These are phyloP conservation scores for Pangasius djambal DNA, from an alignment of 2,797 vertebrate genomes.

Conservation along the genomic window DNA sequence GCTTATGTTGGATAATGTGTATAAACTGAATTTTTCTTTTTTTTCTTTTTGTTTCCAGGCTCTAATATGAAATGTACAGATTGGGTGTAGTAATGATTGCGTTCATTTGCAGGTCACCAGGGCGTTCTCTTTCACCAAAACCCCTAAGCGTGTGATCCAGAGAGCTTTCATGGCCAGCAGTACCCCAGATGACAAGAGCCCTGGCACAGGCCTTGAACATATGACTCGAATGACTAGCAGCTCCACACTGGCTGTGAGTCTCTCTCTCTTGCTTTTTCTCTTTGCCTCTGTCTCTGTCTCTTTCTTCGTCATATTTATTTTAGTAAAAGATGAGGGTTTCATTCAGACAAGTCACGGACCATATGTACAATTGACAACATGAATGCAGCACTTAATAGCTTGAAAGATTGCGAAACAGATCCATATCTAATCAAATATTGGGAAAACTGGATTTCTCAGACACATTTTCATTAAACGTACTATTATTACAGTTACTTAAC, in stretches of 20 bases:
- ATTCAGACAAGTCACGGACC: background rate
- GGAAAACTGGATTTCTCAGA: background rate
- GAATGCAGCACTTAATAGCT: background rate
- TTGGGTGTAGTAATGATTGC: background rate
- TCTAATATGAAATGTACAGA: background rate
- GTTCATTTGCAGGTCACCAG: conserved; percentile 84
- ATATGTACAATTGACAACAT: background rate
- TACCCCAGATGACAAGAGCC: conserved; percentile 83
- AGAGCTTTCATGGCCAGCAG: conserved; percentile 86
- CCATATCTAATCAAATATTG: background rate
- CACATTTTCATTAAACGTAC: background rate
- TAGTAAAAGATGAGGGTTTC: background rate
- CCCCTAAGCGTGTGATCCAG: conserved; percentile 91
- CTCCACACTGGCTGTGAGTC: conserved; percentile 87
- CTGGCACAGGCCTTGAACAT: conserved; percentile 72
- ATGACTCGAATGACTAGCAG: conserved; percentile 79
- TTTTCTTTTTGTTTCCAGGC: background rate
- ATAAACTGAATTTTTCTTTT: background rate
- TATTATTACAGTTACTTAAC: background rate
- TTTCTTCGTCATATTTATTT: conserved; percentile 21
- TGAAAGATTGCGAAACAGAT: background rate
- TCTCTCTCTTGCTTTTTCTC: conserved; percentile 3
- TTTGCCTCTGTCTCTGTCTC: background rate
- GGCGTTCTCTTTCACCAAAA: conserved; percentile 97
- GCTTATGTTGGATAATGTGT: background rate